Conservation (phyloP, 1,140 invertebrate genomes). For the Druon quercuslanigerum region DNA sequence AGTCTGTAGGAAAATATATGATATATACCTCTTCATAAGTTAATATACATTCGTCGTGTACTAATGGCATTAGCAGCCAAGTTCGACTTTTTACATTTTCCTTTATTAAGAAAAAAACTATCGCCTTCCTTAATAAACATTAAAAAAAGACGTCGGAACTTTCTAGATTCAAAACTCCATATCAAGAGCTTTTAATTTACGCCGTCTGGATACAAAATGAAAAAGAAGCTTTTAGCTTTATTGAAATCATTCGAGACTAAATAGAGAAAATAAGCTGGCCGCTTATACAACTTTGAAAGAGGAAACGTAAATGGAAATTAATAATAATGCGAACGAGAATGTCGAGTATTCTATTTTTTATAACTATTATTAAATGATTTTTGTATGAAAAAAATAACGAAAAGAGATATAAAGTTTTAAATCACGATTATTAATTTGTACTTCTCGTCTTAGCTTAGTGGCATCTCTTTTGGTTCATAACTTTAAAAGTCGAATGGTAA, state of each 20-base stretch:
- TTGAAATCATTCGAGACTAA: background rate
- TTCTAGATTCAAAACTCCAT: too few relatives aligned
- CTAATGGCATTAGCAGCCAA: background rate
- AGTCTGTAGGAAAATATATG: conserved; percentile 25
- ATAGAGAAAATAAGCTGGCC: too few relatives aligned
- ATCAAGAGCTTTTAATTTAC: too few relatives aligned
- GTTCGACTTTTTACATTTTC: background rate
- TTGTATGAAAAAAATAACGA: background rate
- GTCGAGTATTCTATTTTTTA: background rate
- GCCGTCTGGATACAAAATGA: background rate
- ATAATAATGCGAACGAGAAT: too few relatives aligned
- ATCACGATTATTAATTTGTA: conserved; percentile 5
- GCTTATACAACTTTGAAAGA: too few relatives aligned
- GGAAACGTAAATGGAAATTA: too few relatives aligned
- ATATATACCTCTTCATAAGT: background rate
- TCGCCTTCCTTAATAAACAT: background rate
- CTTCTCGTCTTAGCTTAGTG: background rate
- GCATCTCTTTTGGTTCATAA: background rate
- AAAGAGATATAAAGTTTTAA: background rate
- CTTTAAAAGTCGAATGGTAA: background rate
- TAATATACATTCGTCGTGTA: background rate
- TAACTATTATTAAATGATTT: background rate
- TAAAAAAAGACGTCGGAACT: too few relatives aligned
- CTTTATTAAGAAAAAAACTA: background rate
- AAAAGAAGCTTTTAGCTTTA: background rate